phyloP scores from a whole-genome alignment of 2,888 invertebrate species.

The Drosophila infuscata region DNA sequence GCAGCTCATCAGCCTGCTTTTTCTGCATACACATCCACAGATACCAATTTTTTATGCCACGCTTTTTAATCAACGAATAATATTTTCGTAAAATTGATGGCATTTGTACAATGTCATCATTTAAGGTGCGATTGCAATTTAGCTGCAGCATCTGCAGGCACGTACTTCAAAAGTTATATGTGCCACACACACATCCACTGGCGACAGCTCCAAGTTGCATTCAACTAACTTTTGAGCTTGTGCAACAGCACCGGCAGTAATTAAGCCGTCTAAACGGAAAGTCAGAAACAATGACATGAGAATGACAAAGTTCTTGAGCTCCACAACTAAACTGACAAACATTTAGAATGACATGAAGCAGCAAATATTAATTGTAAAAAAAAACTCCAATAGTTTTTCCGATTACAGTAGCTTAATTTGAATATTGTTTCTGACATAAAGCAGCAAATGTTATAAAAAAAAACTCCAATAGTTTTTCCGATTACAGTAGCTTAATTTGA shows the following conservation, averaged over 20 bases:
- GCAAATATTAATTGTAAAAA: background rate
- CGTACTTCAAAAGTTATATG: background rate
- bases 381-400: background rate
- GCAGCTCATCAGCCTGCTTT: conserved; percentile 35
- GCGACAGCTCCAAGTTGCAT: background rate
- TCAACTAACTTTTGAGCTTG: background rate
- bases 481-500: background rate
- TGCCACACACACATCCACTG: background rate
- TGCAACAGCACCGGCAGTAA: background rate
- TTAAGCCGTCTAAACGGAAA: no score
- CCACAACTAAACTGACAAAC: background rate
- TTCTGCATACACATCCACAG: no score
- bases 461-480: background rate
- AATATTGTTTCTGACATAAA: background rate
- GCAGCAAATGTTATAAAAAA: background rate
- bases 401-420: background rate
- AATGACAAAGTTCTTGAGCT: background rate
- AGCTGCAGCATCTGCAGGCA: background rate
- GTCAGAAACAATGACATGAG: no score
- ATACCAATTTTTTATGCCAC: background rate
- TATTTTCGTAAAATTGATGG: background rate
- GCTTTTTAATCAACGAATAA: background rate
- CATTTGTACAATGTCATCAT: background rate
- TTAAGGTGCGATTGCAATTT: background rate
- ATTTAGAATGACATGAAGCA: background rate